A percentile compares a stretch with the other conserved stretches of the same genome.
Evolutionary conservation across 2,888 invertebrate species (phyloP).

Genomic region (Drosophila barbarae): DNA sequence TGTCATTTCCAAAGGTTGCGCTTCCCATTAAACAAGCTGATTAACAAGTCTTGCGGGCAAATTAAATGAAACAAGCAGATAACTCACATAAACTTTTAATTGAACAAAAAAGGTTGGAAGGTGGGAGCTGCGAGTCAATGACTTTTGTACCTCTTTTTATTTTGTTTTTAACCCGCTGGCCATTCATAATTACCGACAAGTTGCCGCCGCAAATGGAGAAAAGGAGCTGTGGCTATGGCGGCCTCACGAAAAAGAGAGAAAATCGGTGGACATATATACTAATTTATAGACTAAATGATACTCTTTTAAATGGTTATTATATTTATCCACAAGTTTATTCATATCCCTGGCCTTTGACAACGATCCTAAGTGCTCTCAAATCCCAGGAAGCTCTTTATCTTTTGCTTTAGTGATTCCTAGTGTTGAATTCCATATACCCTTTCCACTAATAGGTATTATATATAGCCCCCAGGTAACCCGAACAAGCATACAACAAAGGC

Average conservation of each 20-base stretch:
- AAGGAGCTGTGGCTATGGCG: slow-evolving; percentile 27
- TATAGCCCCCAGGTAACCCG: slow-evolving; percentile 20
- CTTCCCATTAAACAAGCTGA: slow-evolving; percentile 42
- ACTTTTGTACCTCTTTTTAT: slow-evolving; percentile 27
- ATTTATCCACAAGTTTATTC: too few species aligned
- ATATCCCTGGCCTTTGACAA: too few species aligned
- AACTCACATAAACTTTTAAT: slow-evolving; percentile 60
- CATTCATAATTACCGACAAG: slow-evolving; percentile 66
- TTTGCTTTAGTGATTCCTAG: background rate
- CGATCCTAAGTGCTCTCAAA: background rate
- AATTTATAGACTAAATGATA: background rate
- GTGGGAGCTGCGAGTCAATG: slow-evolving; percentile 29
- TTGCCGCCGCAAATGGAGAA: slow-evolving; percentile 35
- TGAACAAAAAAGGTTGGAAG: slow-evolving; percentile 50
- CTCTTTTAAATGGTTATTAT: background rate
- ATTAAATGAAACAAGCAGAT: slow-evolving; percentile 61
- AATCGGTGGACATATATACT: too few species aligned
- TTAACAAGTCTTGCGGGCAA: slow-evolving; percentile 39
- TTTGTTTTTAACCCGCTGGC: slow-evolving; percentile 48
- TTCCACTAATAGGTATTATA: slow-evolving; percentile 1
- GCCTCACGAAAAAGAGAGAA: slow-evolving; percentile 9
- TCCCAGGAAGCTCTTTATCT: too few species aligned
- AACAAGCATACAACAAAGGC: slow-evolving; percentile 55
- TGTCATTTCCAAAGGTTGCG: slow-evolving; percentile 23
- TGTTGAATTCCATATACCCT: background rate